These are phyloP conservation scores for Synaphobranchus kaupii DNA, from an alignment of 2,797 vertebrate genomes.

Conservation along the genomic window DNA sequence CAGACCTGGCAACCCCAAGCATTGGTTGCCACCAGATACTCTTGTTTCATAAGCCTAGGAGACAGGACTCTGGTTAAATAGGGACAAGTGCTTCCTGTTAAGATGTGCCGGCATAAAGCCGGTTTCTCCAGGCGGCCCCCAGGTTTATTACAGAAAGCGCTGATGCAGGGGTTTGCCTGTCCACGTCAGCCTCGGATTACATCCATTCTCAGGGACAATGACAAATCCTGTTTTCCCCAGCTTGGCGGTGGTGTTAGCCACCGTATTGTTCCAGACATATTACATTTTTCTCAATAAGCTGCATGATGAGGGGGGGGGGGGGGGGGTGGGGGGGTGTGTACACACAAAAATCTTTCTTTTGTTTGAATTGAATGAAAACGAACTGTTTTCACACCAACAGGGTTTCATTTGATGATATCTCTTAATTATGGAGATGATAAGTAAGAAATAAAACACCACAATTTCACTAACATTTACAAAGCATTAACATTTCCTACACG, in stretches of 20 bases:
- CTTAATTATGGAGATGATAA: no score
- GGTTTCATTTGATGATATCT: neutral
- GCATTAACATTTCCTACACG: neutral
- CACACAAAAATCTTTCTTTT: neutral
- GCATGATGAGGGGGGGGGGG: neutral
- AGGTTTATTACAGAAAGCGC: neutral
- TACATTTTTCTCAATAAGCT: constrained; percentile 20
- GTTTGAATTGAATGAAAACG: no score
- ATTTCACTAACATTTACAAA: neutral
- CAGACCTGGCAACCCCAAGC: no score
- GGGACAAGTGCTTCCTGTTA: neutral
- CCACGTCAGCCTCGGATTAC: constrained; percentile 8
- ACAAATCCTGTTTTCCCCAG: constrained; percentile 26
- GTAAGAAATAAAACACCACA: neutral
- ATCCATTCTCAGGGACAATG: constrained; percentile 21
- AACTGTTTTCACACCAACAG: neutral
- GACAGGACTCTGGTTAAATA: neutral
- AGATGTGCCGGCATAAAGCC: neutral
- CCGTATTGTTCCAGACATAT: constrained; percentile 4
- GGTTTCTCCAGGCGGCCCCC: neutral
- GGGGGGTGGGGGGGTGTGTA: neutral
- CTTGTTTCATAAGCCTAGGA: neutral
- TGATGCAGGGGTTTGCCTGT: neutral
- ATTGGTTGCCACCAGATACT: neutral
- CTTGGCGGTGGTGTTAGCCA: constrained; percentile 5